Base-by-base conservation (phyloP, 2,797 vertebrate species). In the Serranus cabrilla region DNA sequence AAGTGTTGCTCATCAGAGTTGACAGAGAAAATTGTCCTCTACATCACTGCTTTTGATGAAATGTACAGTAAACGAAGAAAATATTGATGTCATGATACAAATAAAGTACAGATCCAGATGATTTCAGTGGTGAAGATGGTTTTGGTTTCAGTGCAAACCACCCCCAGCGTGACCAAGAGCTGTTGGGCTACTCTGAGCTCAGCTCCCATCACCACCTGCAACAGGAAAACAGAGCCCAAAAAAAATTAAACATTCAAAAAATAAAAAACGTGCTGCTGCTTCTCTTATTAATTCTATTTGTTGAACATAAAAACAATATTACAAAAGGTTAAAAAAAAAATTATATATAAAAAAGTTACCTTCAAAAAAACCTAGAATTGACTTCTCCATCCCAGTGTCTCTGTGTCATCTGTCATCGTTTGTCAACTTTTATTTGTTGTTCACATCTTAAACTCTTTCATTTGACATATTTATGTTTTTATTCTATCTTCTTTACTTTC, bases 221-320 rank as follows among this genome's bases (percentile, higher is more conserved):
- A 92, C 92, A 72, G 83, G 87, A 92, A 73, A 76, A 87, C 83
- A 68, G 83, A 87, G 86, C 81, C 69, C 85, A 52, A 83, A 91
- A 87, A 92, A 92, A 90, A 74, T 18, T 57, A 60, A 89, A 84
- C 37, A 45, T 58, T 54, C 11, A 80, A 86, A 91, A 87, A 74
- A 21, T 5, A 54, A 86, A 88, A 83, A 86, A 76, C 13, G 52
- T 81, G 76, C 81, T 74, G 70, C 84, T 86, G 70, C 82, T 86
- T 49, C 81, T 82, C 50, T 72, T 61, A 78, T 76, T 82, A 72
- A 86, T 75, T 67, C 46, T 94, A 79, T 93, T 86, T 95, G 91
- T 96, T 94, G 88, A 95, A 85, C 88, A 94, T 90, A 93, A 92
- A 92, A 90, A 82, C 55, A 95, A 42, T 65, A 46, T 47, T 14